Evolutionary conservation across 2,888 invertebrate genomes (phyloP), one percentile per base, ranked within the genome.

Genomic region (Heliconius ethilla): DNA sequence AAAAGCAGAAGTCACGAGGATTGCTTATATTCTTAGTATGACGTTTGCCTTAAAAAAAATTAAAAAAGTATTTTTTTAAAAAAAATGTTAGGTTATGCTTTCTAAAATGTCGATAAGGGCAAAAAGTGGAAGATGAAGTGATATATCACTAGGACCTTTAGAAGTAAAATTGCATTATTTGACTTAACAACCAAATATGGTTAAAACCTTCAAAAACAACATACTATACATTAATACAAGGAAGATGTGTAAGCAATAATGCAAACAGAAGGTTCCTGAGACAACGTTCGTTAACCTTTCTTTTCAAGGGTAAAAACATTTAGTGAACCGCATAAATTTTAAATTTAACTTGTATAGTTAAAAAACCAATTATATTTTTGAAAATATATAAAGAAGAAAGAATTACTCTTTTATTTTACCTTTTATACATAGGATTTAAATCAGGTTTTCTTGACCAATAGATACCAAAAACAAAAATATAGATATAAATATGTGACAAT

Each of bases 301-400:
- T 72, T 72, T 72, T 72, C 72, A 72, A 72, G 33, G 72, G 13
- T 25, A 72, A 72, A 72, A 33, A 37, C 37, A 59, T 72, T 72
- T 22, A 25, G 6, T 25, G 9, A 72, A 55, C n/a, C 9, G n/a
- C n/a, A 59, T n/a, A n/a, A 33, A 9, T 59, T 40, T 59, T 72
- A 72, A 59, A 33, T 13, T 59, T n/a, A 72, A 72, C n/a, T 10
- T 69, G 10, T 40, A 25, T 45, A 33, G 7, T 51, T 69, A 69
- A 45, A 69, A 25, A 40, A 40, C 3, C 2, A 40, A 7, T 25
- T 40, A 69, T 40, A 40, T 25, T 25, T 25, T 40, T 37, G 3
- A 33, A 40, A 67, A 13, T 40, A 25, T 40, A 27, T 27, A 27
- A 27, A 27, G 1, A 27, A 27, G 27, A n/a, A n/a, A n/a, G n/a